Base-by-base conservation (phyloP, 2,797 vertebrate species). In the Morus bassanus region DNA sequence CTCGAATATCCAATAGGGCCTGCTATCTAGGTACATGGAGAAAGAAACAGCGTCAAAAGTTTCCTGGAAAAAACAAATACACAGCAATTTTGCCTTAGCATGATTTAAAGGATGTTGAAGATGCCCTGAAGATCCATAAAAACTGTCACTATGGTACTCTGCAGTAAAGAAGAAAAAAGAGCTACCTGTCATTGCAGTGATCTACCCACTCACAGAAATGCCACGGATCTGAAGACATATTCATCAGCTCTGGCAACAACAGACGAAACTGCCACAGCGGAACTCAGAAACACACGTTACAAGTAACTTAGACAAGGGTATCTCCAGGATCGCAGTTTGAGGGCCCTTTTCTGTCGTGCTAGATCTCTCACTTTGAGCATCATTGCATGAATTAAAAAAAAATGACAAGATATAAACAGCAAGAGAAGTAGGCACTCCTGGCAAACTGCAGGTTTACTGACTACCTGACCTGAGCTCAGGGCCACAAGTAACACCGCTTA, bases 161-260 rank as follows among this genome's bases (percentile, higher is more conserved):
- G 48, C 78, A 74, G 27, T 50, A 77, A 75, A 77, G 50, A 30
- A n/a, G n/a, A 84, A 82, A 94, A 78, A 85, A 74, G 37, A 48
- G 50, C 65, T 68, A 91, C 75, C 93, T 93, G 78, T 83, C 89
- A 91, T 13, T 63, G 50, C 53, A 88, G 72, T 53, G 74, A 93
- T 72, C 68, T 68, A 92, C 87, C 94, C 78, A 92, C 91, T 89
- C 84, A 77, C 37, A 91, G 72, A 93, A 89, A 88, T 33, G 37
- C 64, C 79, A 87, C 18, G 7, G 53, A 93, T 85, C 39, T 85
- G 56, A 72, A 91, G 87, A 85, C 28, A 46, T 10, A 88, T 18
- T 93, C 78, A 85, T 70, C 56, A 77, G 67, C 68, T 85, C 75
- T 57, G 56, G 81, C 91, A 96, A 79, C 31, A 94, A 57, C 82